These are phyloP conservation scores for Isichthys henryi DNA, from an alignment of 2,113 vertebrate species.

Conservation along the genomic window DNA sequence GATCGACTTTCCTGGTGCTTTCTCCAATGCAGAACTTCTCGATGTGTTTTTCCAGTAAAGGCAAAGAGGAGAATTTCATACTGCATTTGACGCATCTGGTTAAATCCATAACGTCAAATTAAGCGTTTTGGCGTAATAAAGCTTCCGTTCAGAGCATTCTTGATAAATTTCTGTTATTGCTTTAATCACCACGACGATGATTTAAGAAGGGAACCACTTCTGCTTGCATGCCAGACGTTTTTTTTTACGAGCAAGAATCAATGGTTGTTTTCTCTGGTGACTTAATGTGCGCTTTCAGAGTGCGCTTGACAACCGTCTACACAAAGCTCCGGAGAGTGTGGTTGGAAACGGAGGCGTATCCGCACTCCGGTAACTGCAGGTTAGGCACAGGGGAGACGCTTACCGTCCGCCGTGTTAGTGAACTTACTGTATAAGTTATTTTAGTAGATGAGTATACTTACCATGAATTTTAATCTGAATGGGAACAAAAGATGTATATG, in stretches of 20 bases:
- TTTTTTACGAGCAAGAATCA: background rate
- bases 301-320: constrained; percentile 13
- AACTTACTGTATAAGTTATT: background rate
- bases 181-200: background rate
- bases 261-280: background rate
- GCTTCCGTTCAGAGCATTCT: background rate
- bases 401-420: background rate
- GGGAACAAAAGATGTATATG: background rate
- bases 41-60: constrained; percentile 41
- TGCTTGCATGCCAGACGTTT: background rate
- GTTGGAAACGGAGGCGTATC: background rate
- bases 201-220: background rate
- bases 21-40: constrained; percentile 47
- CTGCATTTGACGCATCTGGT: constrained; percentile 37
- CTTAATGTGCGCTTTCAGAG: background rate
- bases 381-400: background rate
- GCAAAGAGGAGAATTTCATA: constrained; percentile 44
- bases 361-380: background rate
- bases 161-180: background rate
- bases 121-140: background rate
- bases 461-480: background rate
- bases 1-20: constrained; percentile 24
- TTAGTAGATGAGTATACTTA: background rate
- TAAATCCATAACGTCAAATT: constrained; percentile 15
- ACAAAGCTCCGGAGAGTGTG: background rate